phyloP scores from a whole-genome alignment of 2,113 vertebrate genomes.

The Chitala chitala region DNA sequence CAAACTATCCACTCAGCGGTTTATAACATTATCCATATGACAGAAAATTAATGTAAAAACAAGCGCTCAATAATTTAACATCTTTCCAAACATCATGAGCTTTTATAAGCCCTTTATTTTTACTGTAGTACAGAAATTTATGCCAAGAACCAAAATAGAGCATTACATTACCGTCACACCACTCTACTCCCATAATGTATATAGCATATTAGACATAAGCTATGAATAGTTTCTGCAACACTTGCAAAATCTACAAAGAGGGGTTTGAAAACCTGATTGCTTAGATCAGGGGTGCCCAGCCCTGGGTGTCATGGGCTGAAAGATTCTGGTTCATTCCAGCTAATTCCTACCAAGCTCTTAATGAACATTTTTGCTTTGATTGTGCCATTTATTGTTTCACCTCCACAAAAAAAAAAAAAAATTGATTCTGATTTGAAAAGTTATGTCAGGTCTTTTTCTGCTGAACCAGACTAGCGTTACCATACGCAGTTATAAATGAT shows the following conservation, averaged over 20 bases:
- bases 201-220: too few relatives aligned
- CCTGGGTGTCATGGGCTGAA: neutral
- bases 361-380: neutral
- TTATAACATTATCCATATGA: too few relatives aligned
- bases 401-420: neutral
- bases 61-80: neutral
- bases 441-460: too few relatives aligned
- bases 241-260: slow-evolving; percentile 24
- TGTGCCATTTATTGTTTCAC: neutral
- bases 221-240: slow-evolving; percentile 18
- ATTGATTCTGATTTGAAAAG: too few relatives aligned
- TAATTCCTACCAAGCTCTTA: neutral
- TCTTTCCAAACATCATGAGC: neutral
- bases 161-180: slow-evolving; percentile 11
- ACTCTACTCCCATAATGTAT: slow-evolving; percentile 2
- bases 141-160: slow-evolving; percentile 17
- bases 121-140: neutral
- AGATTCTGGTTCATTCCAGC: neutral
- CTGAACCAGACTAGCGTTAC: too few relatives aligned
- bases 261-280: neutral
- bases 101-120: neutral
- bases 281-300: neutral
- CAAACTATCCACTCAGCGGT: neutral
- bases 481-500: too few relatives aligned
- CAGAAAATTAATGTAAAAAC: too few relatives aligned